Conservation (phyloP, 1,140 invertebrate genomes). For the Drosophila lini region DNA sequence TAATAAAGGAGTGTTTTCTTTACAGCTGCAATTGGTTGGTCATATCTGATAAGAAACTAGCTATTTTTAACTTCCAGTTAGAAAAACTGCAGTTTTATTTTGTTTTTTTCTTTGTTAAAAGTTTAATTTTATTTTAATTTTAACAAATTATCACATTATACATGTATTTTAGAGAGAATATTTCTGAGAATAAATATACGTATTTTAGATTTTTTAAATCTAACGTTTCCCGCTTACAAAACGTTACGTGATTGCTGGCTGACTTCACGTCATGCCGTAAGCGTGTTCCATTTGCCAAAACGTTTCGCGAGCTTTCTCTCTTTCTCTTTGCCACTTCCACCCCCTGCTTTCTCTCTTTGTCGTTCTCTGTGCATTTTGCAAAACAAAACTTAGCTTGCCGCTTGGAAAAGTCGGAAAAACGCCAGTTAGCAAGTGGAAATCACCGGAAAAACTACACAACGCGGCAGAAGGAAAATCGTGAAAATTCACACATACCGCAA, state of each 20-base stretch:
- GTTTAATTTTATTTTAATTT: no score
- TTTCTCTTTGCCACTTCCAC: conserved; percentile 22
- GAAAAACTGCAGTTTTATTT: no score
- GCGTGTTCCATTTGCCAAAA: conserved; percentile 33
- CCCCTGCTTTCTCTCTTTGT: conserved; percentile 20
- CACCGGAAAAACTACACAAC: conserved; percentile 79
- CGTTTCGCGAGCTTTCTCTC: conserved; percentile 42
- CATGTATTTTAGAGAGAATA: not conserved
- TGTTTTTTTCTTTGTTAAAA: no score
- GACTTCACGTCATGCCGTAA: conserved; percentile 1
- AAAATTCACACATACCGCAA: conserved; percentile 40
- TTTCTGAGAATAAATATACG: not conserved
- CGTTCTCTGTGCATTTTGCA: conserved; percentile 36
- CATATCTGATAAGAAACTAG: no score
- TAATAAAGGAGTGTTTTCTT: no score
- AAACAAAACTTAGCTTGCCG: conserved; percentile 55
- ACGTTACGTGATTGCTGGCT: not conserved
- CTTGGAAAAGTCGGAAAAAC: conserved; percentile 75
- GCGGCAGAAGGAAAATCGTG: conserved; percentile 55
- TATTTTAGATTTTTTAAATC: not conserved
- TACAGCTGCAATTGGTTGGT: no score
- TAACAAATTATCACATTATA: no score
- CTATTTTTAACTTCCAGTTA: no score
- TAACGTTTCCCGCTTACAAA: conserved; percentile 14
- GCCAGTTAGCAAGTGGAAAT: conserved; percentile 79